phyloP scores from a whole-genome alignment of 1,140 invertebrate species.

The Drosophila athabasca region DNA sequence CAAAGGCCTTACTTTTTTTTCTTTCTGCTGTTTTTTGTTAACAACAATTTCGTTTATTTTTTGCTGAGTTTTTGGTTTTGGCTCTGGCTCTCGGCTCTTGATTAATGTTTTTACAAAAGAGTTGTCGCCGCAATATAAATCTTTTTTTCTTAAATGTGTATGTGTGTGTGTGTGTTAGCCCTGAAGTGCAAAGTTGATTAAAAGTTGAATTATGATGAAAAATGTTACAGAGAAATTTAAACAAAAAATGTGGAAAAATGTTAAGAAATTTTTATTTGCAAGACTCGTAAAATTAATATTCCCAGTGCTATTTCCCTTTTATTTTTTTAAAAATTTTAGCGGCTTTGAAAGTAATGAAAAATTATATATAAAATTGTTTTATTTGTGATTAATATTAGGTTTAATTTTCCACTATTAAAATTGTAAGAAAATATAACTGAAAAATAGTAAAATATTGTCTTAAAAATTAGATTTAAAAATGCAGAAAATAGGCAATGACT shows the following conservation, averaged over 20 bases:
- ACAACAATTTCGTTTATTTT: slow-evolving; percentile 58
- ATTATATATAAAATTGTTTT: neutral
- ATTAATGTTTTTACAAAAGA: slow-evolving; percentile 76
- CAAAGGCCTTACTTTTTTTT: slow-evolving; percentile 7
- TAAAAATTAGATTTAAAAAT: no score
- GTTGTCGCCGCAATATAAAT: slow-evolving; percentile 72
- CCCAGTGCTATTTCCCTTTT: no score
- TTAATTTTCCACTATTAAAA: no score
- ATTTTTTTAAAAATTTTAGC: no score
- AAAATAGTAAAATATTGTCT: no score
- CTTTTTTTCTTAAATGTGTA: slow-evolving; percentile 18
- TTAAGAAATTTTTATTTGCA: no score
- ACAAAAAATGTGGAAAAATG: neutral
- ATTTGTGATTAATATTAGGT: no score
- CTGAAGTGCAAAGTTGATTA: slow-evolving; percentile 66
- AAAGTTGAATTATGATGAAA: slow-evolving; percentile 3
- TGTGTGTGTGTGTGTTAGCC: slow-evolving; percentile 12
- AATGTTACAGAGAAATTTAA: neutral
- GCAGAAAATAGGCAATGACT: no score
- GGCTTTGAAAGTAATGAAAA: no score
- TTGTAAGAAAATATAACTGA: no score
- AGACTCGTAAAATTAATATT: no score
- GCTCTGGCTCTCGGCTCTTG: slow-evolving; percentile 23
- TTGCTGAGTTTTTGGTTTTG: slow-evolving; percentile 36
- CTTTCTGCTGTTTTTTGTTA: slow-evolving; percentile 39